These are phyloP conservation scores for Amiota mariae DNA, from an alignment of 2,888 invertebrate species.

Conservation along the genomic window DNA sequence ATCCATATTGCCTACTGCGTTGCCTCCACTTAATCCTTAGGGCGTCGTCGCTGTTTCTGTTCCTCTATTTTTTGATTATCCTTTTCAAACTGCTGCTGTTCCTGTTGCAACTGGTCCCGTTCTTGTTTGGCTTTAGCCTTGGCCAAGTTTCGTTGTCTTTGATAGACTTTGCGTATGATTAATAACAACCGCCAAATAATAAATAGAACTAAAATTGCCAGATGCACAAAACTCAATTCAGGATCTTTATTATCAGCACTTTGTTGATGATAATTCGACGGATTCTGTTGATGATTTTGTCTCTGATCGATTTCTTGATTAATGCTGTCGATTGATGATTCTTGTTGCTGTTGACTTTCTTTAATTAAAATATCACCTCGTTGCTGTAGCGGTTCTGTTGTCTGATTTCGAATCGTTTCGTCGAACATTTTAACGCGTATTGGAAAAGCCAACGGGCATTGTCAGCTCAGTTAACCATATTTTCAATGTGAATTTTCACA, in stretches of 20 bases:
- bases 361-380: constrained; percentile 13
- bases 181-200: constrained; percentile 14
- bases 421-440: constrained; percentile 32
- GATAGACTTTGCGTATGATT: constrained; percentile 14
- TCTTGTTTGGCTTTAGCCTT: constrained; percentile 10
- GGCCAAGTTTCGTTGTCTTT: constrained; percentile 29
- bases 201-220: constrained; percentile 1
- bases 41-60: background rate
- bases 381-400: constrained; percentile 31
- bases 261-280: too few relatives aligned
- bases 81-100: background rate
- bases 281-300: too few relatives aligned
- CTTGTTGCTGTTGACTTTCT: background rate
- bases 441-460: constrained; percentile 28
- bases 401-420: constrained; percentile 39
- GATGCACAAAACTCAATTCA: constrained; percentile 13
- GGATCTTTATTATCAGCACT: too few relatives aligned
- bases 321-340: too few relatives aligned
- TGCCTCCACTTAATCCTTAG: background rate
- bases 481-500: constrained; percentile 31
- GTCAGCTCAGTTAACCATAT: constrained; percentile 30
- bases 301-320: background rate
- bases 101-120: background rate
- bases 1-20: constrained; percentile 56
- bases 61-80: background rate